These are phyloP conservation scores for Elaphurus davidianus DNA, from an alignment of 2,113 vertebrate species.

Conservation along the genomic window DNA sequence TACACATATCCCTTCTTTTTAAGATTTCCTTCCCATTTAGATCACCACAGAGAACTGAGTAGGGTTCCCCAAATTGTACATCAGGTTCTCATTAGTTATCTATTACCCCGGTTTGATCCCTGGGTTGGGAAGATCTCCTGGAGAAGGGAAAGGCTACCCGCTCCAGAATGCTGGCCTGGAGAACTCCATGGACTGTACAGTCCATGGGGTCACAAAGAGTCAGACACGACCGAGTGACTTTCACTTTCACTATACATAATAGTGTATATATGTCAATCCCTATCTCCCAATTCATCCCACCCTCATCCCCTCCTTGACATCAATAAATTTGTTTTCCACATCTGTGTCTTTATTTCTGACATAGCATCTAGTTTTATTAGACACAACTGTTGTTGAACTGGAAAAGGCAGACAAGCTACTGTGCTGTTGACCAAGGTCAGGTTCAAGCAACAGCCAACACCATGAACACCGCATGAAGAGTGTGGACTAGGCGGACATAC, in stretches of 20 bases:
- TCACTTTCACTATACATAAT: background rate
- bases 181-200: background rate
- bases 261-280: background rate
- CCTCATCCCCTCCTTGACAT: background rate
- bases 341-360: background rate
- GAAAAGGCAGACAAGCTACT: background rate
- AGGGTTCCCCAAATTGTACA: background rate
- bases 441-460: background rate
- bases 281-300: background rate
- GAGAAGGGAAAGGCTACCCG: background rate
- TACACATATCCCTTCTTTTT: background rate
- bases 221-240: background rate
- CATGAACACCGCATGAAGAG: background rate
- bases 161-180: background rate
- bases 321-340: background rate
- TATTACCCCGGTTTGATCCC: background rate
- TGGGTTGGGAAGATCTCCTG: background rate
- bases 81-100: background rate
- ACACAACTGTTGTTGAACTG: background rate
- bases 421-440: background rate
- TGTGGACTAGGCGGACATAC: background rate
- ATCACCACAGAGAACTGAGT: background rate
- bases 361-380: background rate
- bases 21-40: background rate
- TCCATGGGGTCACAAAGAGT: background rate